Evolutionary conservation across 2,113 vertebrate species (phyloP).

Genomic region (Neolamprologus kungweensis): DNA sequence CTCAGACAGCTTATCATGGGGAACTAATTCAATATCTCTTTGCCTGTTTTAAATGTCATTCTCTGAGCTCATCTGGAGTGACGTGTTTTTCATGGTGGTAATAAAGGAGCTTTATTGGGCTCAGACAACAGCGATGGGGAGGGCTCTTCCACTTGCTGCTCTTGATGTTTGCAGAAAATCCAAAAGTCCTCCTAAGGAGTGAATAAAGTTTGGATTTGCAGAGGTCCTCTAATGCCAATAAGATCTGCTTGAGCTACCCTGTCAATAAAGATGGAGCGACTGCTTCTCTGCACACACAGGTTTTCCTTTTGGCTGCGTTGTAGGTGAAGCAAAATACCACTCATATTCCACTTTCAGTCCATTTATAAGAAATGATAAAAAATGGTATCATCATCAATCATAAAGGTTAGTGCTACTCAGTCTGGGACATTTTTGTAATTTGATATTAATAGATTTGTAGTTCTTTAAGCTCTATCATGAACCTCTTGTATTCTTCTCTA

Average conservation of each 20-base stretch:
- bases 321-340: constrained; percentile 15
- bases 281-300: not conserved
- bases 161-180: constrained; percentile 25
- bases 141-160: not conserved
- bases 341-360: not conserved
- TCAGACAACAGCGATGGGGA: constrained; percentile 12
- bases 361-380: not conserved
- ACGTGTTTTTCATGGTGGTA: constrained; percentile 70
- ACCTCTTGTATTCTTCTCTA: not conserved
- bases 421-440: not conserved
- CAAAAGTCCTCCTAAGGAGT: constrained; percentile 58
- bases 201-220: constrained; percentile 38
- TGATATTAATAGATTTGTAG: not conserved
- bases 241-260: constrained; percentile 15
- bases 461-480: not conserved
- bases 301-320: not conserved
- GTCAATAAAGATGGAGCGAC: not conserved
- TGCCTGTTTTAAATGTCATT: constrained; percentile 77
- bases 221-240: constrained; percentile 14
- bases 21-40: constrained; percentile 74
- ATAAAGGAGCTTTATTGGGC: constrained; percentile 65
- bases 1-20: constrained; percentile 64
- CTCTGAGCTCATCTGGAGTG: constrained; percentile 71
- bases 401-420: not conserved
- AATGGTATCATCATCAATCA: not conserved